Evolutionary conservation across 1,140 invertebrate species (phyloP).

Genomic region (Augochlora pura): DNA sequence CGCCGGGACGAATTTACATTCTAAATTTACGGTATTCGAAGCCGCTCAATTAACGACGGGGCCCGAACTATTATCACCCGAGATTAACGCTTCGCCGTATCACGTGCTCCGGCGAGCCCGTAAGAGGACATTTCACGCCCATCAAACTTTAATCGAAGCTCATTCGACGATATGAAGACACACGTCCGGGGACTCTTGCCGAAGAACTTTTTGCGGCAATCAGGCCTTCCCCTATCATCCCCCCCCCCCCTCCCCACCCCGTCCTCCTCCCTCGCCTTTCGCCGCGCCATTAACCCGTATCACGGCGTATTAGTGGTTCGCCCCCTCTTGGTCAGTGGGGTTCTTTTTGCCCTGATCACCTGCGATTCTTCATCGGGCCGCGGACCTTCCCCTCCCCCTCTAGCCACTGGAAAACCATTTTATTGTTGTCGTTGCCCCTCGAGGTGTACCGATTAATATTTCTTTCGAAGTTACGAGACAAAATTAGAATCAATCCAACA

Average conservation of each 20-base stretch:
- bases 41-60: background rate
- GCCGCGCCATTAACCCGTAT: background rate
- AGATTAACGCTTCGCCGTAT: constrained; percentile 11
- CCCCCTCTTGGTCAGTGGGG: background rate
- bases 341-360: background rate
- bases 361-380: constrained; percentile 4
- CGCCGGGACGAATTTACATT: no score
- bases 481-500: no score
- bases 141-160: background rate
- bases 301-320: constrained; percentile 1
- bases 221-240: no score
- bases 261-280: background rate
- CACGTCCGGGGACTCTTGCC: background rate
- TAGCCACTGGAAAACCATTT: background rate
- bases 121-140: background rate
- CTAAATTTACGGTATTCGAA: no score
- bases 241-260: no score
- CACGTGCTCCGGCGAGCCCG: background rate
- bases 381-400: no score
- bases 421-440: constrained; percentile 29
- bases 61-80: background rate
- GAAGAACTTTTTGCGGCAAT: background rate
- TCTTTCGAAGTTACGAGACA: no score
- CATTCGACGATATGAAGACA: constrained; percentile 9
- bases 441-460: no score